These are phyloP conservation scores for Daphoenositta chrysoptera DNA, from an alignment of 2,113 vertebrate genomes.

Conservation along the genomic window DNA sequence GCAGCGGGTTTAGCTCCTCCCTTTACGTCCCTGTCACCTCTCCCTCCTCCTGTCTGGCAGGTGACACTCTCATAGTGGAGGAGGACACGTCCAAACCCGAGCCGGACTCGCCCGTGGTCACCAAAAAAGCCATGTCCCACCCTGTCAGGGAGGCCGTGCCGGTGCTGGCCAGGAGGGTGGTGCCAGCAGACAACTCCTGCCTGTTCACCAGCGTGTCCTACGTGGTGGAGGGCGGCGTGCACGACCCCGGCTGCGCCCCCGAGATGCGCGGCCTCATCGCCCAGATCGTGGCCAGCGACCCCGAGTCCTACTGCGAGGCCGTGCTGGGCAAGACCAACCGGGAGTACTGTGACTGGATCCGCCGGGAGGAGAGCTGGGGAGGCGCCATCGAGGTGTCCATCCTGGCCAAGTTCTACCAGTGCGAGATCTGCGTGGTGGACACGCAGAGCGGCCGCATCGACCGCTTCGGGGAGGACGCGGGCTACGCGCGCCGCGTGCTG, in stretches of 20 bases:
- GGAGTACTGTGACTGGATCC: constrained; percentile 94
- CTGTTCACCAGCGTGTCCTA: constrained; percentile 97
- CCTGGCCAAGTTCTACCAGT: constrained; percentile 94
- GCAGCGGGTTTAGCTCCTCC: rapidly evolving
- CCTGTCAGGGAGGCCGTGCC: constrained; percentile 71
- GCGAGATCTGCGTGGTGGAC: constrained; percentile 97
- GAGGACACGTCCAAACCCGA: constrained; percentile 85
- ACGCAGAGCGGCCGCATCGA: constrained; percentile 95
- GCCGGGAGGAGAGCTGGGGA: constrained; percentile 91
- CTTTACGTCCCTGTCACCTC: background rate
- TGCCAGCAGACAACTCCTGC: constrained; percentile 97
- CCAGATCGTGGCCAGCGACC: constrained; percentile 90
- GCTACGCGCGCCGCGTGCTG: constrained; percentile 88
- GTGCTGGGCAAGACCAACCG: constrained; percentile 91
- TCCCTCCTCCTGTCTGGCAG: constrained; percentile 64
- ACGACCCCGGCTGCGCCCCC: constrained; percentile 83
- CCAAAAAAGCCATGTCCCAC: constrained; percentile 66
- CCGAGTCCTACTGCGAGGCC: constrained; percentile 86
- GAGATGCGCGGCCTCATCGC: constrained; percentile 94
- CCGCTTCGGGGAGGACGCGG: constrained; percentile 93
- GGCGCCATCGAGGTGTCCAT: constrained; percentile 97
- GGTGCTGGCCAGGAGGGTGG: constrained; percentile 78
- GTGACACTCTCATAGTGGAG: constrained; percentile 95
- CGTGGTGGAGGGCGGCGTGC: constrained; percentile 90
- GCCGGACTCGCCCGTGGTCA: constrained; percentile 59